Base-by-base conservation (phyloP, 2,113 vertebrate genomes). In the Alligator sinensis region DNA sequence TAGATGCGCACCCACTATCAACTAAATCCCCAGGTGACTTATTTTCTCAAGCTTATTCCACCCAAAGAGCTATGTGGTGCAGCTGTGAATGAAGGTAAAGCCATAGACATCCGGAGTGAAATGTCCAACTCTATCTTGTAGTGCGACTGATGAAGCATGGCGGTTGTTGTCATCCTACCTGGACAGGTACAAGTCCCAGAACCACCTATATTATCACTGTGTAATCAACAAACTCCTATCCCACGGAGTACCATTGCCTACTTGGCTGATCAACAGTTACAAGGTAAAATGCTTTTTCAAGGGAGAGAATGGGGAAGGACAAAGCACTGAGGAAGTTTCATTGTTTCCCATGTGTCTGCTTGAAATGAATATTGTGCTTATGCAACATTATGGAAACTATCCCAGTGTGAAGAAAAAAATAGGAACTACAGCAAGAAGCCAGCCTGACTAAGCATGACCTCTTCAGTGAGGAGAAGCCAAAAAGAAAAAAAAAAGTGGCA, bases 111-210 rank as follows among this genome's bases (percentile, higher is more conserved):
- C 77, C 72, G 24, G 54, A 58, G 9, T 68, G 90, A 34, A 34
- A 34, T 75, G 9, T 59, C 91, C 58, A 34, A 58, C 78, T 90
- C 54, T 93, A 9, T 82, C 59, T 91, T 59, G 58, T 97, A 99
- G 99, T 16, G 98, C 99, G 4, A 98, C 99, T 17, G 99, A 99
- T 61, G 99, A 99, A 97, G 99, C 99, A 0, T 99, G 99, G 99
- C 96, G 99, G 57, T 97, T 99, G 34, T 95, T 99, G 61, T 98
- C 98, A 0, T 98, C 98, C 11, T 99, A 99, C 88, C 96, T 99
- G 91, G 98, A 99, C 81, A 98, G 92, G 28, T 98, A 98, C 88
- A 97, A 98, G 0, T 98, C 98, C 15, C 97, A 98, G 88, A 99
- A 98, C 87, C 98, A 98, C 17, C 98, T 98, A 76, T 97, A 99